Evolutionary conservation across 2,113 vertebrate genomes (phyloP), one percentile per base, ranked within the genome.

Genomic region (Callaeas wilsoni): DNA sequence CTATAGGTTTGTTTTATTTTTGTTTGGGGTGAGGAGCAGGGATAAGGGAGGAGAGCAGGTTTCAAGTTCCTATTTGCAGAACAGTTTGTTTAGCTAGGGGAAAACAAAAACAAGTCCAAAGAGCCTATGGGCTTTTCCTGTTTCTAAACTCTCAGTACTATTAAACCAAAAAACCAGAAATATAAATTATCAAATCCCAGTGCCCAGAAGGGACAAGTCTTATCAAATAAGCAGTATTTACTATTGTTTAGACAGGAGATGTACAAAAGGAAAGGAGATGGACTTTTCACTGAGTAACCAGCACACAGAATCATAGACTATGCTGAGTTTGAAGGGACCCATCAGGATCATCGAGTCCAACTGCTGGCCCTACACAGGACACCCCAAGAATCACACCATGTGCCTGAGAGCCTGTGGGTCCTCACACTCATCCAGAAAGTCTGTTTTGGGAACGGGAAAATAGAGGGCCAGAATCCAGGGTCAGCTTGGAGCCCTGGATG

Each of bases 51-150:
- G 97, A 98, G 95, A 97, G 98, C 98, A 98, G 98, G 98, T 98
- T 98, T 98, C 97, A 97, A 98, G 97, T 95, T 97, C 97, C 97
- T 97, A 97, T 97, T 97, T 97, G 97, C 97, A 90, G 97, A 98
- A 97, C 97, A 93, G 97, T 97, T 97, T 94, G 97, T 97, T 97
- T 97, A 97, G 97, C 97, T 98, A 97, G 97, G 98, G 97, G 93
- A 98, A 96, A 89, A 96, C 69, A 94, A 97, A 94, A 97, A 97
- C 94, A 97, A 98, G 97, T 98, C 98, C 98, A 99, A 98, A 98
- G 98, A 98, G 98, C 98, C 97, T 97, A 97, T 98, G 97, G 97
- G 97, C 98, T 98, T 98, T 97, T 98, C 97, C 97, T 98, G 97
- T 98, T 98, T 98, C 97, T 98, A 98, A 98, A 98, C 98, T 97